Base-by-base conservation (phyloP, 2,797 vertebrate species). In the Crocodylus rhombifer region DNA sequence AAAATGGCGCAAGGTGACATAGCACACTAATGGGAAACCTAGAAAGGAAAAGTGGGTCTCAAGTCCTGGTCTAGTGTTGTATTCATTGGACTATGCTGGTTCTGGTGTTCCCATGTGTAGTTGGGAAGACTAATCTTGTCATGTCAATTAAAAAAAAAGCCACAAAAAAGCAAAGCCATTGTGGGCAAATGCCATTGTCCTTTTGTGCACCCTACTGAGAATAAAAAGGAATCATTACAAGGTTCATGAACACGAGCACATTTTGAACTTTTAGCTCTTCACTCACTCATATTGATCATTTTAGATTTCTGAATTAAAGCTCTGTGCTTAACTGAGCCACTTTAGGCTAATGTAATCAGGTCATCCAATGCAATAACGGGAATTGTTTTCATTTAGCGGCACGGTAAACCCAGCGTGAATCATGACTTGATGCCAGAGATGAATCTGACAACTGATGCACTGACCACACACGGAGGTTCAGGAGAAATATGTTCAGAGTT, bases 371-470 rank as follows among this genome's bases (percentile, higher is more conserved):
- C 75, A 28, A 3, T 14, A 13, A 89, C 74, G 77, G 80, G 87
- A 96, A 92, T 89, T 83, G 94, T 92, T 94, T 91, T 65, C 89
- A 86, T 18, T 64, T 67, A 92, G 94, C 86, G 0, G 1, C 74
- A 92, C 69, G 17, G 90, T 87, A 77, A 61, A 79, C 78, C 42
- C 77, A 77, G 26, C 12, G 57, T 78, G 82, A 85, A 89, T 87
- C 55, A 12, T 1, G 5, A 62, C 89, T 95, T 73, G 57, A 33
- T 86, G 80, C 77, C 92, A 95, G 89, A 95, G 93, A 95, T 86
- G 42, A 95, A 75, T 86, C 93, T 96, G 93, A 96, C 92, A 88
- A 87, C 95, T 95, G 90, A 86, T 83, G 36, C 58, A 74, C 56
- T 96, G 95, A 92, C 93, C 94, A 94, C 81, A 91, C 91, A 95